A percentile compares a stretch with the other conserved stretches of the same genome.
Conservation (phyloP, 2,797 vertebrate species). For the Bradypus variegatus region DNA sequence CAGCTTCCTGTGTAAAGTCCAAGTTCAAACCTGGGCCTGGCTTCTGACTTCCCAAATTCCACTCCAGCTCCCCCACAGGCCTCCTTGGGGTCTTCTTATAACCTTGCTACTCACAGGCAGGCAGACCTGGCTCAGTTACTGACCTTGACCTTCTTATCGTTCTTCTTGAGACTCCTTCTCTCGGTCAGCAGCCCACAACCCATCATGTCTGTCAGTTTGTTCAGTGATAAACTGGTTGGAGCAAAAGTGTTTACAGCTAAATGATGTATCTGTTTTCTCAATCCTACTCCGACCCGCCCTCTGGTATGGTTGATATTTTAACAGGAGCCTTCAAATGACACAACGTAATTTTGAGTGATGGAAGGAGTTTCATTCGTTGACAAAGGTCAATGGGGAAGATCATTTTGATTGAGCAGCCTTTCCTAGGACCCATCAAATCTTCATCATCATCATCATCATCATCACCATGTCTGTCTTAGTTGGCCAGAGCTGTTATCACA, state of each 20-base stretch:
- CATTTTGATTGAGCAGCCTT: neutral
- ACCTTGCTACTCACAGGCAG: neutral
- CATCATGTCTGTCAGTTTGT: neutral
- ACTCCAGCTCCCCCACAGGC: neutral
- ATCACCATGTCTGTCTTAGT: too few relatives aligned
- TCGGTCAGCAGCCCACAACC: too few relatives aligned
- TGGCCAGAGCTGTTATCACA: too few relatives aligned
- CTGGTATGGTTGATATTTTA: neutral
- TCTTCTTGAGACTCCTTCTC: neutral
- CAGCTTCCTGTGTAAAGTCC: neutral
- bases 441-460: too few relatives aligned
- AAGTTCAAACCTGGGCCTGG: neutral
- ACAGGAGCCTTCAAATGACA: neutral
- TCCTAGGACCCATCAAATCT: neutral
- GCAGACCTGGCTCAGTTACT: neutral
- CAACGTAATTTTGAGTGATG: neutral
- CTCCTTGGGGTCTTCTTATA: neutral
- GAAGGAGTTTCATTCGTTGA: neutral
- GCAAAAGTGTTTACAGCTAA: neutral
- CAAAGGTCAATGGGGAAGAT: neutral
- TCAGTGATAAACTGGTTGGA: neutral
- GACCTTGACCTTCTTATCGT: neutral
- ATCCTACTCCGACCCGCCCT: too few relatives aligned
- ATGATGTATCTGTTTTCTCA: neutral
- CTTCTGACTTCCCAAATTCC: neutral